These are phyloP conservation scores for Acrossocheilus fasciatus DNA, from an alignment of 2,797 vertebrate species.

Conservation along the genomic window DNA sequence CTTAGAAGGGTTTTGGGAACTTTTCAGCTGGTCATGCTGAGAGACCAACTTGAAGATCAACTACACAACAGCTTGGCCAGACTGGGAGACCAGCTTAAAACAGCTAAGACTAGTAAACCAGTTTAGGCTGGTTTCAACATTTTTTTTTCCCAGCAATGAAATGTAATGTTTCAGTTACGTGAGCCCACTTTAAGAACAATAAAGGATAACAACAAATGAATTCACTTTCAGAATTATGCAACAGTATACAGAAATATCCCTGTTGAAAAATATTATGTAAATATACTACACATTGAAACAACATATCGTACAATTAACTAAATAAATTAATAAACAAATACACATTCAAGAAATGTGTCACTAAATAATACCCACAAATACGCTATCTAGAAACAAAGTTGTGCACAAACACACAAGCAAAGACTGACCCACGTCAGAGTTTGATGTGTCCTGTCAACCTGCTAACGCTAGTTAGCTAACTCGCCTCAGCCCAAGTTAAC, in stretches of 20 bases:
- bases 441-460: constrained; percentile 35
- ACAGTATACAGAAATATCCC: neutral
- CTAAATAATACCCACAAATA: neutral
- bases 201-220: neutral
- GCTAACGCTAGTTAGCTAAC: constrained; percentile 22
- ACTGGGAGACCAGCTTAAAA: constrained; percentile 9
- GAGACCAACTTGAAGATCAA: constrained; percentile 8
- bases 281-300: neutral
- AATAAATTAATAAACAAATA: neutral
- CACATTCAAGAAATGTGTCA: neutral
- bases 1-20: neutral
- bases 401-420: neutral
- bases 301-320: neutral
- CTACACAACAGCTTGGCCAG: neutral
- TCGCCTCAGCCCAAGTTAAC: neutral
- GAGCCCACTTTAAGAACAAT: neutral
- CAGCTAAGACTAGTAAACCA: constrained; percentile 8
- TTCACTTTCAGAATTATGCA: neutral
- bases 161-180: neutral
- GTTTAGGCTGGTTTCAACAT: neutral
- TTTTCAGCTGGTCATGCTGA: constrained; percentile 5
- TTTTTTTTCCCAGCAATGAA: neutral
- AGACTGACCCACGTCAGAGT: constrained; percentile 15
- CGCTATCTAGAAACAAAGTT: neutral
- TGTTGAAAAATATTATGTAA: neutral